phyloP scores from a whole-genome alignment of 2,888 invertebrate species.

The Zelleria hepariella region DNA sequence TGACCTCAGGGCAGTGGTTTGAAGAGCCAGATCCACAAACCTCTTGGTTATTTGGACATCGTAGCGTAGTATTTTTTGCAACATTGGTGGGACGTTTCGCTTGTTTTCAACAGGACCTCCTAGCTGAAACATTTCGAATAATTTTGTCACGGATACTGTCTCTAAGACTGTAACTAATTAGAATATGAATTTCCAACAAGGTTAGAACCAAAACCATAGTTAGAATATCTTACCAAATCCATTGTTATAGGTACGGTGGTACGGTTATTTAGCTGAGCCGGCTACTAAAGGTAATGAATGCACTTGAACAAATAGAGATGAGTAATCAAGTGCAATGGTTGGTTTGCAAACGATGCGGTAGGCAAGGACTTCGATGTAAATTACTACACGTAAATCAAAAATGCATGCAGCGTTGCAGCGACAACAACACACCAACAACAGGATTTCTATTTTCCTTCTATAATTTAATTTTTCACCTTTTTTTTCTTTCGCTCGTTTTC shows the following conservation, averaged over 20 bases:
- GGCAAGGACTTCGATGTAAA: neutral
- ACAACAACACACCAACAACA: too few species aligned
- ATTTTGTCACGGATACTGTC: neutral
- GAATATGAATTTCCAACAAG: neutral
- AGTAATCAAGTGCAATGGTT: neutral
- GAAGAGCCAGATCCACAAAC: constrained; percentile 60
- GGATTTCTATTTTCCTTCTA: too few species aligned
- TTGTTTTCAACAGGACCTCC: constrained; percentile 29
- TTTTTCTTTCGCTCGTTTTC: too few species aligned
- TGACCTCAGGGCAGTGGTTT: constrained; percentile 59
- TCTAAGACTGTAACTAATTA: neutral
- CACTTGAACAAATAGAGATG: neutral
- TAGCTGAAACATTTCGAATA: neutral
- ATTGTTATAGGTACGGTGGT: neutral
- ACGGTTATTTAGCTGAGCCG: neutral
- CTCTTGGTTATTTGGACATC: constrained; percentile 67
- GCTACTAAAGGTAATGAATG: neutral
- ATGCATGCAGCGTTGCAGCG: too few species aligned
- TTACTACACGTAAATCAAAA: too few species aligned
- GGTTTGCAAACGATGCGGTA: neutral
- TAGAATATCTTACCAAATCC: neutral
- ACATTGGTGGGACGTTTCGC: constrained; percentile 55
- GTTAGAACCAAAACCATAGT: neutral
- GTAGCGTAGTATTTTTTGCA: constrained; percentile 58
- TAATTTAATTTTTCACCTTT: too few species aligned